Conservation (phyloP, 2,888 invertebrate species). For the Leptinotarsa haldemani region DNA sequence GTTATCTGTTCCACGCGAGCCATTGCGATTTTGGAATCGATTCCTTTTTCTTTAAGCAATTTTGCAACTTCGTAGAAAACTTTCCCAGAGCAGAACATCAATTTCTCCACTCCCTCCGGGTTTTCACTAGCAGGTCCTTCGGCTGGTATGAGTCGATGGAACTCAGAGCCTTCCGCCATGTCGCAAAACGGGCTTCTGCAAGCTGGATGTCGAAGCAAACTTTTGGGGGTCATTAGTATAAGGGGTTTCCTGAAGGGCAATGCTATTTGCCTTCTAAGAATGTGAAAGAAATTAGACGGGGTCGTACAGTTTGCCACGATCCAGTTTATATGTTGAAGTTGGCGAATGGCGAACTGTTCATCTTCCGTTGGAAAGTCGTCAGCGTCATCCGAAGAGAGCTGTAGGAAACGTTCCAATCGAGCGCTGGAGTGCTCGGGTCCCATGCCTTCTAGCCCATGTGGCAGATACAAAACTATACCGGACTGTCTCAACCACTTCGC, state of each 20-base stretch:
- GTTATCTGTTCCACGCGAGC: constrained; percentile 88
- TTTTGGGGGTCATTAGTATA: constrained; percentile 96
- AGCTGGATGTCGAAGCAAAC: constrained; percentile 92
- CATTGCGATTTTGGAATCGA: constrained; percentile 82
- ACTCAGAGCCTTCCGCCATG: constrained; percentile 85
- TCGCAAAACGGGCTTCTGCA: constrained; percentile 93
- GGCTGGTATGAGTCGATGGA: constrained; percentile 84
- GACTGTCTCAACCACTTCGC: constrained; percentile 98
- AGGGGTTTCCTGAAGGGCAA: constrained; percentile 97
- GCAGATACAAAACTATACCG: constrained; percentile 92
- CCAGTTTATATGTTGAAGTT: constrained; percentile 97
- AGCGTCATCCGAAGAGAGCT: constrained; percentile 95
- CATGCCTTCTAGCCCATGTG: constrained; percentile 97
- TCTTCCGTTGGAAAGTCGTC: constrained; percentile 92
- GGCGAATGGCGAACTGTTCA: constrained; percentile 86
- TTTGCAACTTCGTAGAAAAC: constrained; percentile 92
- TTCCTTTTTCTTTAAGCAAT: constrained; percentile 75
- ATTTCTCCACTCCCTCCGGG: constrained; percentile 77
- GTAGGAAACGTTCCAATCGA: constrained; percentile 88
- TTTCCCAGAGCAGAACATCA: constrained; percentile 91
- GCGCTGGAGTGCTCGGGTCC: constrained; percentile 96
- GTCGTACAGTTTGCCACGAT: constrained; percentile 95
- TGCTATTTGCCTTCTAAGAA: constrained; percentile 92
- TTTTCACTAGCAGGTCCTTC: constrained; percentile 73
- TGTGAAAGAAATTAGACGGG: constrained; percentile 96